phyloP scores from a whole-genome alignment of 2,888 invertebrate genomes.

The Exephanes ischioxanthus region DNA sequence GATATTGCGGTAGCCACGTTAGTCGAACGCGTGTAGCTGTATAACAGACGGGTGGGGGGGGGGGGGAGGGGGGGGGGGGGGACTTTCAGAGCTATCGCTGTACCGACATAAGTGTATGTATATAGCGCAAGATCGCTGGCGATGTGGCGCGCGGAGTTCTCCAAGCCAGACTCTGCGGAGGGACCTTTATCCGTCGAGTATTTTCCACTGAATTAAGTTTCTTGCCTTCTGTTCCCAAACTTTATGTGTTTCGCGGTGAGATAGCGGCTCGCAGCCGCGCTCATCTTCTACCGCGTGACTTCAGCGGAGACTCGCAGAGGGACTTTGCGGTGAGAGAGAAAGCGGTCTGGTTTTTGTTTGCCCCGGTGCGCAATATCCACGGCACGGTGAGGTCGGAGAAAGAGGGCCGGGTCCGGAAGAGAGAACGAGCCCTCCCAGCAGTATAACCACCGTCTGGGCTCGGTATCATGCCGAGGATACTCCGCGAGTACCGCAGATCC shows the following conservation, averaged over 20 bases:
- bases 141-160: slow-evolving; percentile 28
- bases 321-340: slow-evolving; percentile 41
- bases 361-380: slow-evolving; percentile 76
- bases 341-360: slow-evolving; percentile 77
- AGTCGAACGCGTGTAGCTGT: slow-evolving; percentile 33
- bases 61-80: no score
- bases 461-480: slow-evolving; percentile 17
- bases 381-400: slow-evolving; percentile 69
- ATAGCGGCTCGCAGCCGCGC: slow-evolving; percentile 72
- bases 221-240: slow-evolving; percentile 79
- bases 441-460: slow-evolving; percentile 18
- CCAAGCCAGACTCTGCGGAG: slow-evolving; percentile 38
- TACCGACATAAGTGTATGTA: neutral
- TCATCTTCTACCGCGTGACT: slow-evolving; percentile 64
- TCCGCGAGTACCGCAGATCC: slow-evolving; percentile 25
- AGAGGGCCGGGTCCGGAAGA: slow-evolving; percentile 13
- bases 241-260: slow-evolving; percentile 79
- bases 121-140: neutral
- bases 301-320: slow-evolving; percentile 59
- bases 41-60: neutral
- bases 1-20: slow-evolving; percentile 60
- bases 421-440: neutral
- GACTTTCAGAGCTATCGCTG: neutral
- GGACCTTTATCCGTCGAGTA: slow-evolving; percentile 79
- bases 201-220: slow-evolving; percentile 81